Percentiles rank a stretch among this genome's conserved stretches.
Conservation (phyloP, 2,888 invertebrate species). For the Sphecodes monilicornis region DNA sequence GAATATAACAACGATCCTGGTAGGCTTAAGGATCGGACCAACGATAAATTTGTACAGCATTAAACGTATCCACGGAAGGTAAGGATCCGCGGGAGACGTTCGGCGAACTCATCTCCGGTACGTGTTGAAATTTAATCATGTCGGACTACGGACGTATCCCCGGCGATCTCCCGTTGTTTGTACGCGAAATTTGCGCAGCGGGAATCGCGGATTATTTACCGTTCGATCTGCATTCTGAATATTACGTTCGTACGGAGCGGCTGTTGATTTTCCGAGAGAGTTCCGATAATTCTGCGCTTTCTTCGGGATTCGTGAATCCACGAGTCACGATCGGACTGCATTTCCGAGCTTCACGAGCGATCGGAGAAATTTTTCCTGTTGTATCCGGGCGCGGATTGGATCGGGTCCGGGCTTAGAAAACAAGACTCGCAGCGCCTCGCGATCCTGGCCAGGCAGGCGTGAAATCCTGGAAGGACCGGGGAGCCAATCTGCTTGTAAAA, state of each 20-base stretch:
- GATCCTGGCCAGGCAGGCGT: constrained; percentile 53
- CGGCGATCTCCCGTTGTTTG: constrained; percentile 40
- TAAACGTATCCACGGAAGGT: constrained; percentile 3
- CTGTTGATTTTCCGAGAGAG: not conserved
- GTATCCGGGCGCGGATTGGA: not conserved
- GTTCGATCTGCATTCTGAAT: constrained; percentile 17
- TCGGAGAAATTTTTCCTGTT: constrained; percentile 30
- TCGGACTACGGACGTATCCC: constrained; percentile 31
- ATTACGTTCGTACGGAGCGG: not conserved
- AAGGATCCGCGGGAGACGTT: constrained; percentile 46
- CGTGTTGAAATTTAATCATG: constrained; percentile 61
- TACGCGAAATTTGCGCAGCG: constrained; percentile 20
- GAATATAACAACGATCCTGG: not conserved
- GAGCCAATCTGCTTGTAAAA: constrained; percentile 75
- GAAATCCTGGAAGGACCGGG: constrained; percentile 58
- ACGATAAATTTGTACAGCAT: constrained; percentile 38
- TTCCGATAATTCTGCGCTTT: not conserved
- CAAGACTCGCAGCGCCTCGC: constrained; percentile 55
- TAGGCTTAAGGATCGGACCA: constrained; percentile 17
- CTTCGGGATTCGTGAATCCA: constrained; percentile 7
- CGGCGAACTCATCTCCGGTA: constrained; percentile 44
- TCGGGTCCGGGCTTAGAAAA: constrained; percentile 40
- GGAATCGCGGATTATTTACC: constrained; percentile 28
- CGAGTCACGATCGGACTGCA: not conserved
- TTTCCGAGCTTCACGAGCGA: constrained; percentile 47